Base-by-base conservation (phyloP, 1,140 invertebrate genomes). In the Tribolium castaneum region DNA sequence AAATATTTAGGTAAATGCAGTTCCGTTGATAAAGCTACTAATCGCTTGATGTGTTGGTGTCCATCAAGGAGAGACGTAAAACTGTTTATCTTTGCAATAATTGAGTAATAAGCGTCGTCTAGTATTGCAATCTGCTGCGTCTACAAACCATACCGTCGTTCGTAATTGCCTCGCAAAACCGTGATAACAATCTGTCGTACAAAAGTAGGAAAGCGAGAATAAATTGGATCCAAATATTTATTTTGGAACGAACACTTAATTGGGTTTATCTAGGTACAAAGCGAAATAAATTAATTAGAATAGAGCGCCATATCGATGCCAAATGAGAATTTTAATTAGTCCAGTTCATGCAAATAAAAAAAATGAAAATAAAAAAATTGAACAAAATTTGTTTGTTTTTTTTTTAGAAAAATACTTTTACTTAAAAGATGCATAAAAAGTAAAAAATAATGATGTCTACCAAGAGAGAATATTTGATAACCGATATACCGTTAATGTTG, bases 221-320 rank as follows among this genome's bases (percentile, higher is more conserved):
- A 59, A 59, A 59, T 59, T 59, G 54, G 54, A 22, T 59, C 19
- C 19, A 59, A 59, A 59, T 59, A 59, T 59, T 59, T 59, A 59
- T 59, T 59, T 59, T 59, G 25, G n/a, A 59, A 25, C 54, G 54
- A 19, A 59, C 54, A 25, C 54, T 59, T 59, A 59, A 59, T 59
- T 59, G 19, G 19, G 19, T 59, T 59, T 59, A n/a, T 25, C 54
- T 59, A 59, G 54, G 54, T 59, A 22, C 54, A 59, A 22, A 59
- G 39, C 39, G 7, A 45, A 45, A 25, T 59, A 10, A 59, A 59
- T 22, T 59, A 59, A 59, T 59, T 59, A 59, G 22, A 59, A 25
- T 25, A 5, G 19, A n/a, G n/a, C 19, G 30, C 22, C 19, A 59
- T 22, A 59, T 59, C 4, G 49, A 54, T 9, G 13, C 7, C 6